phyloP scores from a whole-genome alignment of 2,113 vertebrate genomes.

The Chaetodon trifascialis region DNA sequence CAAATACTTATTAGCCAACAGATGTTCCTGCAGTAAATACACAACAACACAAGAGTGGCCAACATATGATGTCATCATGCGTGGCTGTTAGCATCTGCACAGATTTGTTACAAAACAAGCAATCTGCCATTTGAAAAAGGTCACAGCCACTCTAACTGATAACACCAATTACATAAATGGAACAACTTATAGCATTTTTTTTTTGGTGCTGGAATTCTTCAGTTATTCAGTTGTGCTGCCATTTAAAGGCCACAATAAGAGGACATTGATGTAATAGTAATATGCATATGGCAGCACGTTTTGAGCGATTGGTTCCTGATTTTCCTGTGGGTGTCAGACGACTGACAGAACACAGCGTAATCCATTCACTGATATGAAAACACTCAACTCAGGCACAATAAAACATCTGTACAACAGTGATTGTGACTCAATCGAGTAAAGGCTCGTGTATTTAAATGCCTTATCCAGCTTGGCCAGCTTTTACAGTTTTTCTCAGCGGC shows the following conservation, averaged over 20 bases:
- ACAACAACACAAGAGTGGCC: constrained; percentile 18
- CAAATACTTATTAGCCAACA: background rate
- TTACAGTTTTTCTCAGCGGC: background rate
- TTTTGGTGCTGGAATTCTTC: background rate
- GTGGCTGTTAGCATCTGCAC: constrained; percentile 19
- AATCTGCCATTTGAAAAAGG: constrained; percentile 32
- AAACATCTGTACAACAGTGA: constrained; percentile 1
- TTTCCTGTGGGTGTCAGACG: constrained; percentile 20
- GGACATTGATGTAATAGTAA: background rate
- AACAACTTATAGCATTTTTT: background rate
- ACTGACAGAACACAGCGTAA: background rate
- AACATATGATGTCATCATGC: constrained; percentile 15
- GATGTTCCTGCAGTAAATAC: constrained; percentile 40
- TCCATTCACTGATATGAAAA: constrained; percentile 25
- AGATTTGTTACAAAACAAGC: constrained; percentile 35
- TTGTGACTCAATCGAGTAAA: constrained; percentile 3
- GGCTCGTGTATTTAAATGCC: background rate
- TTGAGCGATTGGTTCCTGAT: background rate
- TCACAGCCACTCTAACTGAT: constrained; percentile 12
- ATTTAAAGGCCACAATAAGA: constrained; percentile 18
- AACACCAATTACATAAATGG: constrained; percentile 7
- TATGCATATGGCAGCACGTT: background rate
- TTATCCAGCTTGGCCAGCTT: background rate
- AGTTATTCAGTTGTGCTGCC: background rate
- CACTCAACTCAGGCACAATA: constrained; percentile 17